Evolutionary conservation across 2,113 vertebrate genomes (phyloP).

Genomic region (Vulpes ferrilata): DNA sequence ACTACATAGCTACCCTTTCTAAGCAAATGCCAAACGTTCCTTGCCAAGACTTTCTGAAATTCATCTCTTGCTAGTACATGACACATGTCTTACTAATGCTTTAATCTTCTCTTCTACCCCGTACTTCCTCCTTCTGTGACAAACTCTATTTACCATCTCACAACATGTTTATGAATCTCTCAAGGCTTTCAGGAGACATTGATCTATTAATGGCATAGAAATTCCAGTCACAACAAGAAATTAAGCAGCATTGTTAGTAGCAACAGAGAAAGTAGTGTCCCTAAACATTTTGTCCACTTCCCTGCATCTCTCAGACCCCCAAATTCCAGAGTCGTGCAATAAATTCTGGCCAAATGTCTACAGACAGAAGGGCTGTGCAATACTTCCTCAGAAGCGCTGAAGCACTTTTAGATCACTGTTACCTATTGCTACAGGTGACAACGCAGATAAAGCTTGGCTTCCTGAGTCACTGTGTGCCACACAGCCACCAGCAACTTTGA

Average conservation of each 20-base stretch:
- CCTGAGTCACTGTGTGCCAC: neutral
- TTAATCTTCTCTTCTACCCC: neutral
- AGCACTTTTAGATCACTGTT: neutral
- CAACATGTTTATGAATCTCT: neutral
- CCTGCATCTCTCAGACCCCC: neutral
- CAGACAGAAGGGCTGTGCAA: too few species aligned
- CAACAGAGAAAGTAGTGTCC: neutral
- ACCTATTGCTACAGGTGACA: neutral
- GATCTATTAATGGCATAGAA: neutral
- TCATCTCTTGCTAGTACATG: neutral
- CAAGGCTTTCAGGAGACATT: neutral
- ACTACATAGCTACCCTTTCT: neutral
- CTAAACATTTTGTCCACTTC: neutral
- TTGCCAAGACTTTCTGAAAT: neutral
- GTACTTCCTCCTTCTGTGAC: neutral
- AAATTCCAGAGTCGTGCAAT: neutral
- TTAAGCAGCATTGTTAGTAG: neutral
- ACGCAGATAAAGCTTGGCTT: neutral
- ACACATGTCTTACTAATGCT: neutral
- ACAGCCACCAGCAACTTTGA: neutral
- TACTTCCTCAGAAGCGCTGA: neutral
- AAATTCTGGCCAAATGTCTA: neutral
- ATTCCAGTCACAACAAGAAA: neutral
- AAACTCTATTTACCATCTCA: neutral
- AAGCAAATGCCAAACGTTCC: neutral